These are phyloP conservation scores for Alviniconcha strummeri DNA, from an alignment of 2,888 invertebrate genomes.

Conservation along the genomic window DNA sequence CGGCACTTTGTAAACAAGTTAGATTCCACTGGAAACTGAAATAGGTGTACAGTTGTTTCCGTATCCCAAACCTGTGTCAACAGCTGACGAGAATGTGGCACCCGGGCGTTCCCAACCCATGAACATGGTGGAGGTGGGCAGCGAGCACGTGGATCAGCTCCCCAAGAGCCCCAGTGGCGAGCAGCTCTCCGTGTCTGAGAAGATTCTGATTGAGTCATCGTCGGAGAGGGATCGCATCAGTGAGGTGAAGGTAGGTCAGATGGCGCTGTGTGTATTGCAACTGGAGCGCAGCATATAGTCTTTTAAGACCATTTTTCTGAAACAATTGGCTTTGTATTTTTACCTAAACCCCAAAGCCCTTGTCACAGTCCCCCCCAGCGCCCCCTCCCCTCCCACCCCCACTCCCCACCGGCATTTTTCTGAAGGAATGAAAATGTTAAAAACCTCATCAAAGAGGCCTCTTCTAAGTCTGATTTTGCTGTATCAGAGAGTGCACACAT, in stretches of 20 bases:
- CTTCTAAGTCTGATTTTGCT: no score
- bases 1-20: no score
- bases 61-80: neutral
- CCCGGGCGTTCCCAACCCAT: neutral
- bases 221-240: conserved; percentile 70
- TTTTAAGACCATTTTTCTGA: neutral
- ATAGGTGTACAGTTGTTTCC: no score
- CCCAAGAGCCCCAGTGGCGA: conserved; percentile 44
- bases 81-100: conserved; percentile 31
- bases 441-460: no score
- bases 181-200: conserved; percentile 67
- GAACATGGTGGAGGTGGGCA: conserved; percentile 48
- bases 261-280: no score
- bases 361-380: no score
- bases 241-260: conserved; percentile 55
- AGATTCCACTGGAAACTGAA: no score
- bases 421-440: no score
- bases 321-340: neutral
- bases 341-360: neutral
- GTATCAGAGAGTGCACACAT: no score
- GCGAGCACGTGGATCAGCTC: conserved; percentile 59
- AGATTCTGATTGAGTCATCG: conserved; percentile 70
- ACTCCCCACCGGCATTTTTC: no score
- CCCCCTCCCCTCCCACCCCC: no score
- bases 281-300: neutral